phyloP scores from a whole-genome alignment of 2,113 vertebrate species.

The Mionectes macconnelli region DNA sequence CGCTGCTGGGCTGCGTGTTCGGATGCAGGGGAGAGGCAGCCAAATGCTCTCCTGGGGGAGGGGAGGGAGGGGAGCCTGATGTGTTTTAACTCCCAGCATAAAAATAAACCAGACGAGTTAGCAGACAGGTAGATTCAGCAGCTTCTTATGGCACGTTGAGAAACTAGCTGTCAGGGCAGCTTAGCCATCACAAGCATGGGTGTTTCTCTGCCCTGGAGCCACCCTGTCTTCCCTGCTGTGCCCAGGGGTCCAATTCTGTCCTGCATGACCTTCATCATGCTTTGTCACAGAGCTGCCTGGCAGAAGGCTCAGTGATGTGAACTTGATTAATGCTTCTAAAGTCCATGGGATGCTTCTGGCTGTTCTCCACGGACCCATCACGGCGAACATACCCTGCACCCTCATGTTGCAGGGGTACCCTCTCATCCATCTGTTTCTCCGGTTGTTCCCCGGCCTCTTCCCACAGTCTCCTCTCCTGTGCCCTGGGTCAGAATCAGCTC shows the following conservation, averaged over 20 bases:
- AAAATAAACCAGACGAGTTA: slow-evolving; percentile 56
- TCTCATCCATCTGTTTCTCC: not conserved
- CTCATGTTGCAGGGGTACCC: not conserved
- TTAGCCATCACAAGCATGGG: not conserved
- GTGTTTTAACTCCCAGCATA: slow-evolving; percentile 34
- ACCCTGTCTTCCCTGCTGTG: not conserved
- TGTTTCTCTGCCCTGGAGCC: not conserved
- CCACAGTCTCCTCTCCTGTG: not conserved
- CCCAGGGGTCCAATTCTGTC: not conserved
- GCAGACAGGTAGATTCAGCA: slow-evolving; percentile 51
- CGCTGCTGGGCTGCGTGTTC: not conserved
- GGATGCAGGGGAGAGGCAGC: not conserved
- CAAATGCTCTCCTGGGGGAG: not conserved
- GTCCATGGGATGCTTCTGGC: not conserved
- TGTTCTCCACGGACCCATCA: not conserved
- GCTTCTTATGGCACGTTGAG: not conserved
- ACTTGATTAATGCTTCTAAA: not conserved
- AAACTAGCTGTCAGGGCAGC: not conserved
- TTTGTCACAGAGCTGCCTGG: not conserved
- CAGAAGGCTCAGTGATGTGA: not conserved
- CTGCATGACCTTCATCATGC: not conserved
- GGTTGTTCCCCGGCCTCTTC: not conserved
- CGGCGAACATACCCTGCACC: not conserved
- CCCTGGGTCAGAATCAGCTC: not conserved
- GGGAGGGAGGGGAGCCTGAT: not conserved